Evolutionary conservation across 2,888 invertebrate genomes (phyloP).

Genomic region (Trachelus iudaicus): DNA sequence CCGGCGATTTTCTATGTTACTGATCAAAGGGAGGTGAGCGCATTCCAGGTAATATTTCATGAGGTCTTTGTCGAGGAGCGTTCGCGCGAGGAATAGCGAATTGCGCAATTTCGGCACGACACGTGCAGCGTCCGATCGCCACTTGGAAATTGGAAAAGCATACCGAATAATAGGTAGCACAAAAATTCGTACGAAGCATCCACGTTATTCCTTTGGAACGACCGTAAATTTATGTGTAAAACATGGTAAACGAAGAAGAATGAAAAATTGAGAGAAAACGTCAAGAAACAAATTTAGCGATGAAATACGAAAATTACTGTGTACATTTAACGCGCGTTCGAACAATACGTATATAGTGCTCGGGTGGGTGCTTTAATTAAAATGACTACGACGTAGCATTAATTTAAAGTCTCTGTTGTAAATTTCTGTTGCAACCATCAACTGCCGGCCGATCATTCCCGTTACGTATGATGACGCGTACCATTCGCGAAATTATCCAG

Average conservation of each 20-base stretch:
- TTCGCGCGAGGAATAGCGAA: constrained; percentile 40
- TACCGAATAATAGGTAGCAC: neutral
- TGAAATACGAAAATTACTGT: constrained; percentile 37
- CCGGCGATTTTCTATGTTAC: constrained; percentile 56
- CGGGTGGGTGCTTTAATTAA: neutral
- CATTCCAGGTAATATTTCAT: constrained; percentile 52
- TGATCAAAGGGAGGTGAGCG: constrained; percentile 54
- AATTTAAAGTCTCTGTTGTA: neutral
- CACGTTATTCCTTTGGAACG: neutral
- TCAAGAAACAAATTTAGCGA: neutral
- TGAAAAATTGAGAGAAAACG: neutral
- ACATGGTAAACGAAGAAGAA: neutral
- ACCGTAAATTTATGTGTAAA: neutral
- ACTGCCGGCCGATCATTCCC: neutral
- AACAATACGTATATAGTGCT: neutral
- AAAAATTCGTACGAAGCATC: neutral
- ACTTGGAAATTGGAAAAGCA: neutral
- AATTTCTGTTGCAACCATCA: neutral
- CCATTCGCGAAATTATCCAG: neutral
- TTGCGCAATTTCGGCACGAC: neutral
- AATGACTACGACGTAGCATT: neutral
- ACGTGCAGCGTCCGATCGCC: neutral
- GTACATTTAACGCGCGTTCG: constrained; percentile 18
- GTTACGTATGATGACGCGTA: neutral
- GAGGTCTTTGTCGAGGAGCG: constrained; percentile 44